phyloP scores from a whole-genome alignment of 2,797 vertebrate genomes.

The Rhodeus uyekii region DNA sequence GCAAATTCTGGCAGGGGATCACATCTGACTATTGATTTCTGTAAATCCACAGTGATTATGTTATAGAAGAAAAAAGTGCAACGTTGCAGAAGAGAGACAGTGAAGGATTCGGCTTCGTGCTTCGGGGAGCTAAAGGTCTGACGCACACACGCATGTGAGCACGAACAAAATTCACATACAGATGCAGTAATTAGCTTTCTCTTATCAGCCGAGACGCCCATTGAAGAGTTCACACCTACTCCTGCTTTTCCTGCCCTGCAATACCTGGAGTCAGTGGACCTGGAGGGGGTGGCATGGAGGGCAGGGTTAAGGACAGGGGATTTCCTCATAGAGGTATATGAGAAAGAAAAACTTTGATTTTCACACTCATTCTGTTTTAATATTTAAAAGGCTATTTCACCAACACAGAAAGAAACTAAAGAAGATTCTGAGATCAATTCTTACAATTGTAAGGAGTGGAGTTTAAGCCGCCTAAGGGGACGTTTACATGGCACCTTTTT shows the following conservation, averaged over 20 bases:
- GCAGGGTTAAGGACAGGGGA: slow-evolving; percentile 86
- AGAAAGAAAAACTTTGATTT: background rate
- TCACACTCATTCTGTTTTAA: background rate
- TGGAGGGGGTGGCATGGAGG: slow-evolving; percentile 96
- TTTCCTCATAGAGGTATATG: slow-evolving; percentile 80
- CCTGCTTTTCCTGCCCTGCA: slow-evolving; percentile 95
- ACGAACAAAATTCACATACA: background rate
- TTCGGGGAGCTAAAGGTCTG: slow-evolving; percentile 93
- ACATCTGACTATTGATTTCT: slow-evolving; percentile 37
- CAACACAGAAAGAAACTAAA: background rate
- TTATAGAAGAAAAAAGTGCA: slow-evolving; percentile 94
- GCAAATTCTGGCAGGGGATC: background rate
- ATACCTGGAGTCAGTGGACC: slow-evolving; percentile 96
- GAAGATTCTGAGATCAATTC: background rate
- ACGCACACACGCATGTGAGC: background rate
- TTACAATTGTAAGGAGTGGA: background rate
- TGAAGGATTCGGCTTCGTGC: slow-evolving; percentile 92
- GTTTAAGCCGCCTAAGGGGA: background rate
- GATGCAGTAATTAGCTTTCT: slow-evolving; percentile 19
- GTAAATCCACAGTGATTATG: slow-evolving; percentile 82
- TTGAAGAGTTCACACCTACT: slow-evolving; percentile 97
- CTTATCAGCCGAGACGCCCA: slow-evolving; percentile 91
- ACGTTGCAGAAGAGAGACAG: slow-evolving; percentile 93
- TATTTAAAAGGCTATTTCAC: background rate
- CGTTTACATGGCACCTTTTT: background rate